phyloP scores from a whole-genome alignment of 2,888 invertebrate genomes.

The Coleophora flavipennella region DNA sequence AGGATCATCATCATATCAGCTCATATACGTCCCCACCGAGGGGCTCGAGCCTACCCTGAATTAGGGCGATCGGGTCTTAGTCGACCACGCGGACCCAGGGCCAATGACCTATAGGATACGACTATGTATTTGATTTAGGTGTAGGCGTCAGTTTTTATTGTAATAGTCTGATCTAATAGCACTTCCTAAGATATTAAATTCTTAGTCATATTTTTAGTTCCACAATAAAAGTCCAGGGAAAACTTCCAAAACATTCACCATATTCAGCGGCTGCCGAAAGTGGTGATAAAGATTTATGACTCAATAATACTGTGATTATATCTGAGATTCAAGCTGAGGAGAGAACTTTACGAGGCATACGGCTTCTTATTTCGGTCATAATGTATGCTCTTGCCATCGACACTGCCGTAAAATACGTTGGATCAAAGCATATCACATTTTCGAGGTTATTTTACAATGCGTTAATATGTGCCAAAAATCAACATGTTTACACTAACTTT shows the following conservation, averaged over 20 bases:
- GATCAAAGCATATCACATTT: slow-evolving; percentile 27
- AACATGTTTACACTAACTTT: too few species aligned
- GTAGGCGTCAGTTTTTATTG: too few species aligned
- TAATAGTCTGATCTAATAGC: too few species aligned
- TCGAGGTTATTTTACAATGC: too few species aligned
- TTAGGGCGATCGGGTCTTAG: too few species aligned
- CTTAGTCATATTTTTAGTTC: slow-evolving; percentile 1
- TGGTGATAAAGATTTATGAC: slow-evolving; percentile 61
- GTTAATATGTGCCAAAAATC: background rate
- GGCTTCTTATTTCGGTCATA: slow-evolving; percentile 57
- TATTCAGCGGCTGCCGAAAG: slow-evolving; percentile 36
- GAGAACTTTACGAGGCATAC: slow-evolving; percentile 57
- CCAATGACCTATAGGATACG: too few species aligned
- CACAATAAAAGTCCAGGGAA: slow-evolving; percentile 11
- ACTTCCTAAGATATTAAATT: too few species aligned
- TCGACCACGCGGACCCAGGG: too few species aligned
- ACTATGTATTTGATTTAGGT: too few species aligned
- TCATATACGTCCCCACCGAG: too few species aligned
- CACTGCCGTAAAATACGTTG: slow-evolving; percentile 28
- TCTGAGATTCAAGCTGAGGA: slow-evolving; percentile 50
- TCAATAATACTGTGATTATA: slow-evolving; percentile 66
- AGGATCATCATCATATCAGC: too few species aligned
- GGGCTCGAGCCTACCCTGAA: too few species aligned
- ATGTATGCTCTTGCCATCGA: slow-evolving; percentile 43
- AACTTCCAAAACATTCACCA: slow-evolving; percentile 58